Evolutionary conservation across 1,140 invertebrate genomes (phyloP).

Genomic region (Dendroctonus valens): DNA sequence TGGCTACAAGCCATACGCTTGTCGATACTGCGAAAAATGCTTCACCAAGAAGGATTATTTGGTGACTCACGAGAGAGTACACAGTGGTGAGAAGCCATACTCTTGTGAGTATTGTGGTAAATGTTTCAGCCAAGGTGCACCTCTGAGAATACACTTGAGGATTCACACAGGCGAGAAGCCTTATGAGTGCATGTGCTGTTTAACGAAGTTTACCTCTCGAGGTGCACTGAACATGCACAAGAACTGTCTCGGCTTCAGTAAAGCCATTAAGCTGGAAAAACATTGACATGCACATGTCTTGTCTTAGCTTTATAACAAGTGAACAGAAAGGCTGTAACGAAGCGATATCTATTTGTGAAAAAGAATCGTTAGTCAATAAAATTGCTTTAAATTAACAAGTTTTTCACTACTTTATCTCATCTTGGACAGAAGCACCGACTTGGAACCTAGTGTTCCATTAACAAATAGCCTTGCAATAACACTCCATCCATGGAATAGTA

Average conservation of each 20-base stretch:
- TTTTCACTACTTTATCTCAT: too few relatives aligned
- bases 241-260: constrained; percentile 40
- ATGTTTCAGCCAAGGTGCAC: constrained; percentile 51
- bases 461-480: too few relatives aligned
- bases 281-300: too few relatives aligned
- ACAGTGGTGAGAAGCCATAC: constrained; percentile 58
- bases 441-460: too few relatives aligned
- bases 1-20: constrained; percentile 54
- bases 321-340: too few relatives aligned
- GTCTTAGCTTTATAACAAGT: too few relatives aligned
- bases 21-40: constrained; percentile 56
- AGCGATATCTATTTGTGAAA: background rate
- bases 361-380: constrained; percentile 1
- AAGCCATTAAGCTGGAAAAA: too few relatives aligned
- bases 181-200: constrained; percentile 44
- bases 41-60: constrained; percentile 58
- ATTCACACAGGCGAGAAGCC: constrained; percentile 47
- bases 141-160: constrained; percentile 54
- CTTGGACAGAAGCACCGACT: too few relatives aligned
- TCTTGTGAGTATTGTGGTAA: constrained; percentile 56
- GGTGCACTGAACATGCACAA: constrained; percentile 45
- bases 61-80: constrained; percentile 58
- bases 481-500: too few relatives aligned
- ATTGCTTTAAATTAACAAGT: too few relatives aligned
- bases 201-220: constrained; percentile 39